These are phyloP conservation scores for Drosophila baimaii DNA, from an alignment of 1,140 invertebrate genomes.

Conservation along the genomic window DNA sequence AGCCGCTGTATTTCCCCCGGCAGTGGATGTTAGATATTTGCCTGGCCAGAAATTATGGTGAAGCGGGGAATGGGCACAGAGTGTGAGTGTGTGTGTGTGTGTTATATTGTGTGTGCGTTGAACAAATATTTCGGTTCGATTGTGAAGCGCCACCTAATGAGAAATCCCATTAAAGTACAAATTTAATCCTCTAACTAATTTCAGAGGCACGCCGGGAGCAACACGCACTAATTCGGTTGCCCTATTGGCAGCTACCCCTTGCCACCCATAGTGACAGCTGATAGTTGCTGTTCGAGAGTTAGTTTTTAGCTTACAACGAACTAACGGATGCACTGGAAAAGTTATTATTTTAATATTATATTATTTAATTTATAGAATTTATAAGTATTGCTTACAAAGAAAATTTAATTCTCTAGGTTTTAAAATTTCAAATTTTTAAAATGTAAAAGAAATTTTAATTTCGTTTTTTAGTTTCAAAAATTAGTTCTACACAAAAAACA, in stretches of 20 bases:
- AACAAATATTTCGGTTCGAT: slow-evolving; percentile 48
- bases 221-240: slow-evolving; percentile 22
- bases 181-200: slow-evolving; percentile 75
- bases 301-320: slow-evolving; percentile 34
- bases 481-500: too few species aligned
- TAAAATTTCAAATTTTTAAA: too few species aligned
- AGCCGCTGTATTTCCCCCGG: not conserved
- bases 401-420: too few species aligned
- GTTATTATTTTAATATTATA: too few species aligned
- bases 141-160: slow-evolving; percentile 59
- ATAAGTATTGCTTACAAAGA: too few species aligned
- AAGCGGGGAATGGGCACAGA: not conserved
- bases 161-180: slow-evolving; percentile 66
- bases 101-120: slow-evolving; percentile 5
- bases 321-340: not conserved
- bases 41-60: slow-evolving; percentile 13
- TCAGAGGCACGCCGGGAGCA: slow-evolving; percentile 44
- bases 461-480: not conserved
- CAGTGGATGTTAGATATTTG: slow-evolving; percentile 21
- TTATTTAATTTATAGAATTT: too few species aligned
- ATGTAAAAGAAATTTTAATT: not conserved
- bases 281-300: slow-evolving; percentile 44
- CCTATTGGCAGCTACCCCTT: not conserved
- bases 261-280: slow-evolving; percentile 13
- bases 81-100: slow-evolving; percentile 2